Base-by-base conservation (phyloP, 2,888 invertebrate genomes). In the Deroplatys truncata region DNA sequence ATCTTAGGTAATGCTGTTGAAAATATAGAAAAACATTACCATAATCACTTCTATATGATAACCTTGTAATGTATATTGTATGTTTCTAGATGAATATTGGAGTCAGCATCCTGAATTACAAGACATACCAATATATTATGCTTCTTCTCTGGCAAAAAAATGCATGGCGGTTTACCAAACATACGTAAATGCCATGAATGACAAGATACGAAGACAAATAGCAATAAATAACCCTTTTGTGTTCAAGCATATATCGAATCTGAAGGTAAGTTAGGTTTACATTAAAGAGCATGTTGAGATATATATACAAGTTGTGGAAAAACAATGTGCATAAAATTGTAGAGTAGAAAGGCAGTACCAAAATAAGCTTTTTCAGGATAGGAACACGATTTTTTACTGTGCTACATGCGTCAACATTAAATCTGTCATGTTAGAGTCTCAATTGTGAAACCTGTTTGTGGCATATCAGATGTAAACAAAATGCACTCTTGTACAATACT, bases 151-250 rank as follows among this genome's bases (percentile, higher is more conserved):
- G 91, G 99, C 99, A 86, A 99, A 99, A 94, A 99, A 99, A 93
- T 99, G 99, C 93, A 99, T 99, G 99, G 98, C 99, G 89, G 99
- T 99, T 0, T 99, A 99, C 94, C 99, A 99, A 94, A 99, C 99
- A 0, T 99, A 99, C 93, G 97, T 99, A 5, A 99, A 99, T 94
- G 99, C 99, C 0, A 99, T 99, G 99, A 99, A 99, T 94, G 99
- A 99, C 92, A 97, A 97, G 93, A 99, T 99, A 91, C 96, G 98
- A 25, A 94, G 98, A 1, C 99, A 99, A 94, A 99, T 99, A 92
- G 98, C 99, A 1, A 97, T 99, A 91, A 99, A 98, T 93, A 99
- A 99, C 94, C 99, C 99, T 0, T 99, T 99, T 94, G 98, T 99
- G 3, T 99, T 99, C 94, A 97, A 98, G 91, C 99, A 99, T 93